Evolutionary conservation across 2,113 vertebrate genomes (phyloP).

Genomic region (Callithrix jacchus): DNA sequence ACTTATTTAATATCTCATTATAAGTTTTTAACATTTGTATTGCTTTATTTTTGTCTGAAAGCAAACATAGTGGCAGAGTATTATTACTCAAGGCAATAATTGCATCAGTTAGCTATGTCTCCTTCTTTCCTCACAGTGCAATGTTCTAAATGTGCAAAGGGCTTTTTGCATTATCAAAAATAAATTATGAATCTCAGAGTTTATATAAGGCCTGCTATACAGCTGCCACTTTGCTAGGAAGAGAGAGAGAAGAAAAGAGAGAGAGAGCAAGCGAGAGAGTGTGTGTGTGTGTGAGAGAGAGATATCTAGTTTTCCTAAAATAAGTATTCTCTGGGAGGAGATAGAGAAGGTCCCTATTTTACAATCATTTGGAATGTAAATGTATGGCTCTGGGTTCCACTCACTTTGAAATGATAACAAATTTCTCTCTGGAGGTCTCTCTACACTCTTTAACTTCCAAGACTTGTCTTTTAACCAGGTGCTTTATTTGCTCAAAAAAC

Average conservation of each 20-base stretch:
- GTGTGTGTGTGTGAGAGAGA: not conserved
- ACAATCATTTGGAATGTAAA: not conserved
- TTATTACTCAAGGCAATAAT: not conserved
- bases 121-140: not conserved
- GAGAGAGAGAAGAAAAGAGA: not conserved
- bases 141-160: not conserved
- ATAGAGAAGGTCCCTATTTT: too few relatives aligned
- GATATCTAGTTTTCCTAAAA: not conserved
- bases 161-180: not conserved
- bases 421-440: not conserved
- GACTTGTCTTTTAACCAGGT: not conserved
- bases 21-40: not conserved
- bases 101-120: not conserved
- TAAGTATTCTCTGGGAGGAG: not conserved
- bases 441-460: not conserved
- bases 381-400: not conserved
- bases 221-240: not conserved
- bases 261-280: not conserved
- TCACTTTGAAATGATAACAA: not conserved
- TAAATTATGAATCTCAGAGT: slow-evolving; percentile 7
- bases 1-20: not conserved
- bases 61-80: not conserved
- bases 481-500: not conserved
- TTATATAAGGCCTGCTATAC: not conserved
- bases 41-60: slow-evolving; percentile 22